phyloP scores from a whole-genome alignment of 1,140 invertebrate species.

The Heliconius melpomene region DNA sequence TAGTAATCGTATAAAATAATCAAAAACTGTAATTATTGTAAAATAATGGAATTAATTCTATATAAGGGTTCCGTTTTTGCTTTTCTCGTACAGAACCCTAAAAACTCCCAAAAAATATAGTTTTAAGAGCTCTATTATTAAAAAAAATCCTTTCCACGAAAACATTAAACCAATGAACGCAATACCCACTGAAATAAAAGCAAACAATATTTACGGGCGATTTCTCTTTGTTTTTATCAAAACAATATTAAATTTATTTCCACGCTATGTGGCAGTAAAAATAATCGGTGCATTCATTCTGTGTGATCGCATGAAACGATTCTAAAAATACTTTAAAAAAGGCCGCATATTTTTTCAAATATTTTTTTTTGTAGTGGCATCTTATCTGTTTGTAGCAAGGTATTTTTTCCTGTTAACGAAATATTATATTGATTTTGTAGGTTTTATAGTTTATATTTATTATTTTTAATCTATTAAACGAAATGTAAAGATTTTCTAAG shows the following conservation, averaged over 20 bases:
- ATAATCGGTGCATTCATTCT: constrained; percentile 3
- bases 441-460: no score
- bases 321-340: background rate
- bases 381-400: background rate
- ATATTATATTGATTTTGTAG: background rate
- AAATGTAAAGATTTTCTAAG: no score
- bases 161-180: constrained; percentile 8
- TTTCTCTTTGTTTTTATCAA: constrained; percentile 1
- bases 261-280: constrained; percentile 2
- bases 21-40: no score
- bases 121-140: background rate
- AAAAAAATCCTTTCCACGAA: background rate
- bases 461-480: no score
- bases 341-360: background rate
- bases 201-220: background rate
- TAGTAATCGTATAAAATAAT: no score
- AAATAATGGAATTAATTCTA: no score
- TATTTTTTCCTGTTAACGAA: background rate
- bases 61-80: no score
- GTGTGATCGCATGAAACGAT: constrained; percentile 5
- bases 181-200: background rate
- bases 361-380: background rate
- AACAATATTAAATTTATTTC: background rate
- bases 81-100: background rate
- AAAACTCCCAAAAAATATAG: background rate